These are phyloP conservation scores for Sebastes oblongus DNA, from an alignment of 2,797 vertebrate genomes.

Conservation along the genomic window DNA sequence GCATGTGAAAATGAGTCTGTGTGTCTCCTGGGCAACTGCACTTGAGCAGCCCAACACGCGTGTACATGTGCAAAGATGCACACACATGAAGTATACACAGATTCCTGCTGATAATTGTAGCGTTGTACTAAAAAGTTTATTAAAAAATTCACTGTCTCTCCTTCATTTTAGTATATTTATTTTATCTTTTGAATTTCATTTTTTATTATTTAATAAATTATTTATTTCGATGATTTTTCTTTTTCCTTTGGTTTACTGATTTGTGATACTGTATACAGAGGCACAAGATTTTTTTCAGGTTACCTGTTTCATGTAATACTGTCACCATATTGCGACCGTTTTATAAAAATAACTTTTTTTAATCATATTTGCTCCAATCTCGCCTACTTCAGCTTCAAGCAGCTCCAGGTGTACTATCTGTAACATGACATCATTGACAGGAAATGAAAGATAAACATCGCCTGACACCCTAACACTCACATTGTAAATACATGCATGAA, in stretches of 20 bases:
- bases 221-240: too few relatives aligned
- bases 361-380: too few relatives aligned
- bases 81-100: not conserved
- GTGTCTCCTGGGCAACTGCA: conserved; percentile 74
- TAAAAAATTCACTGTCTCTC: not conserved
- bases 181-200: too few relatives aligned
- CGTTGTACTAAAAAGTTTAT: not conserved
- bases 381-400: not conserved
- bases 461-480: not conserved
- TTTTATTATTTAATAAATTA: too few relatives aligned
- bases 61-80: not conserved
- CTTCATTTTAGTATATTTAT: too few relatives aligned
- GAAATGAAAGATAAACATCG: not conserved
- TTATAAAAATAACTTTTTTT: too few relatives aligned
- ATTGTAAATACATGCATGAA: not conserved
- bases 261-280: too few relatives aligned
- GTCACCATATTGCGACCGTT: fast-evolving
- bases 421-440: not conserved
- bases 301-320: too few relatives aligned
- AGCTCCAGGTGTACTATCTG: not conserved
- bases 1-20: conserved; percentile 61
- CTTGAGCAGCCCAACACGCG: conserved; percentile 34
- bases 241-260: too few relatives aligned
- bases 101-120: not conserved
- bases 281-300: too few relatives aligned